Conservation (phyloP, 2,888 invertebrate species). For the Phymatocera aterrima region DNA sequence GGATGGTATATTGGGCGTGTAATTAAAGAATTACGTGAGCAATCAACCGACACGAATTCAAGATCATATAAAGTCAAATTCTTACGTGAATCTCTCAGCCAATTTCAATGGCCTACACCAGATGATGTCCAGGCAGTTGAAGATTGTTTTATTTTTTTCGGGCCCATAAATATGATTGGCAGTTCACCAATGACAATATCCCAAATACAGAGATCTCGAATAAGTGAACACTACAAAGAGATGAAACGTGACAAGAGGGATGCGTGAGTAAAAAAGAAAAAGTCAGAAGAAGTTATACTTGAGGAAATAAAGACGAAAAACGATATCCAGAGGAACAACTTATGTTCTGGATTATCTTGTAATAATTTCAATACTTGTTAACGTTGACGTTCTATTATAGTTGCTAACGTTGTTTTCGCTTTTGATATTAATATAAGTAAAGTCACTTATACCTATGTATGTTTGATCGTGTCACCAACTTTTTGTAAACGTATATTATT, state of each 20-base stretch:
- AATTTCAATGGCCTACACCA: constrained; percentile 20
- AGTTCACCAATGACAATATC: constrained; percentile 22
- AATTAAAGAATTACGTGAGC: background rate
- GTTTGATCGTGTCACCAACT: background rate
- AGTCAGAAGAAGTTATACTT: background rate
- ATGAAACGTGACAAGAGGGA: constrained; percentile 2
- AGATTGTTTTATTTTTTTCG: constrained; percentile 29
- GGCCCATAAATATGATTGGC: constrained; percentile 24
- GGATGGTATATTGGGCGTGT: constrained; percentile 31
- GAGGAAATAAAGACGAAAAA: background rate
- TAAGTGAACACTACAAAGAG: background rate
- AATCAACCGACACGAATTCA: background rate
- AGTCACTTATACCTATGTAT: background rate
- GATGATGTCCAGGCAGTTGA: constrained; percentile 19
- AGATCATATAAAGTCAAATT: constrained; percentile 9
- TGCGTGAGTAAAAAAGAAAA: background rate
- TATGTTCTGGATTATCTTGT: background rate
- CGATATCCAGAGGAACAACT: background rate
- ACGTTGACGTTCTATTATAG: background rate
- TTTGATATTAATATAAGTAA: background rate
- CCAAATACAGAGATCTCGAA: background rate
- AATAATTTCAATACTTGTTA: background rate
- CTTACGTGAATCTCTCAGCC: constrained; percentile 5
- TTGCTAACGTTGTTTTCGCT: background rate
- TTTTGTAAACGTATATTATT: background rate